Conservation (phyloP, 37 sponge, comb jelly and placozoan species). For the Cladorhizidae sp. region DNA sequence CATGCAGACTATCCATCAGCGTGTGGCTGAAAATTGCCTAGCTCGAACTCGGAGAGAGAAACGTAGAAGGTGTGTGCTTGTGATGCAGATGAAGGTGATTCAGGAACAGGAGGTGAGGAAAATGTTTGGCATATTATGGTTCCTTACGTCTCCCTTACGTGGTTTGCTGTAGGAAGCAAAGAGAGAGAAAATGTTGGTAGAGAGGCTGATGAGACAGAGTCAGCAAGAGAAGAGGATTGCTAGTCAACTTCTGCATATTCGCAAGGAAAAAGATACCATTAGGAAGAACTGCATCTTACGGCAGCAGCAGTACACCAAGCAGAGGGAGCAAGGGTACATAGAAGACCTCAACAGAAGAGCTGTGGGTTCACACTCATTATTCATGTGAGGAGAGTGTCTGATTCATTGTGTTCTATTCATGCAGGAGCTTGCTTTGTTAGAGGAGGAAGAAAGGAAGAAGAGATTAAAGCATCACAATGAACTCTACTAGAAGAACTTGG, state of each 20-base stretch:
- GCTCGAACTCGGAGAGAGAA: conserved; percentile 86
- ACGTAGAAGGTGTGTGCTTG: conserved; percentile 78
- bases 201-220: conserved; percentile 86
- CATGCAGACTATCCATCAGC: conserved; percentile 61
- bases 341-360: conserved; percentile 84
- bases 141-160: not conserved
- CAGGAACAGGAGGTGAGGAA: conserved; percentile 63
- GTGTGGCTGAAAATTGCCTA: conserved; percentile 45
- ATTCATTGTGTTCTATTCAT: not conserved
- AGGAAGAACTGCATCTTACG: conserved; percentile 69
- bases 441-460: conserved; percentile 54
- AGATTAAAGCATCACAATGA: conserved; percentile 43
- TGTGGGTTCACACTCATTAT: conserved; percentile 27
- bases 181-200: conserved; percentile 83
- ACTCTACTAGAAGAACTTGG: conserved; percentile 34
- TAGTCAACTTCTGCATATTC: conserved; percentile 92
- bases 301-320: conserved; percentile 86
- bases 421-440: conserved; percentile 40
- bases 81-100: conserved; percentile 70
- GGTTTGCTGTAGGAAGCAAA: conserved; percentile 33
- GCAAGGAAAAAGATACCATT: conserved; percentile 85
- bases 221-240: conserved; percentile 91
- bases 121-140: not conserved
- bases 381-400: too few relatives aligned
- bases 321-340: conserved; percentile 75